Evolutionary conservation across 2,113 vertebrate genomes (phyloP).

Genomic region (Meleagris gallopavo): DNA sequence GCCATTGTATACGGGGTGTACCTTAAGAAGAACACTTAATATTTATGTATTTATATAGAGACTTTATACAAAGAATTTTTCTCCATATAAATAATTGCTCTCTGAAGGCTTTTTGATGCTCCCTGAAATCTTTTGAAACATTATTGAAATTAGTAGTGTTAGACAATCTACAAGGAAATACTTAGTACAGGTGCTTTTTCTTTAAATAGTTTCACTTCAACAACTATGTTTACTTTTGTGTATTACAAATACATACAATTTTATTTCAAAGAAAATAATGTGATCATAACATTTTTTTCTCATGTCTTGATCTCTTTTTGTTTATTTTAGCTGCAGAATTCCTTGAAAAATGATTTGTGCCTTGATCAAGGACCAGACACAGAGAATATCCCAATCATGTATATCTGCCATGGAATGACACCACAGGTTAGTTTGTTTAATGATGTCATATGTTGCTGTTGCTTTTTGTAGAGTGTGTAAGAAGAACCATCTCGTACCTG

Average conservation of each 20-base stretch:
- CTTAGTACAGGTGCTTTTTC: neutral
- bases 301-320: constrained; percentile 15
- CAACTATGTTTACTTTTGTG: neutral
- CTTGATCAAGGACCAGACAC: constrained; percentile 97
- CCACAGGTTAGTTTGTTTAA: constrained; percentile 88
- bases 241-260: neutral
- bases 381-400: constrained; percentile 96
- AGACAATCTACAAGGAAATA: neutral
- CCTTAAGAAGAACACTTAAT: neutral
- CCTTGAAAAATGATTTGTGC: constrained; percentile 94
- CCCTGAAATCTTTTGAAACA: neutral
- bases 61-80: too few species aligned
- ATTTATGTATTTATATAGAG: too few species aligned
- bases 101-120: neutral
- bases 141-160: neutral
- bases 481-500: neutral
- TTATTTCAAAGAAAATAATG: neutral
- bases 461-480: neutral
- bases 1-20: neutral
- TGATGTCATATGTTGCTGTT: neutral
- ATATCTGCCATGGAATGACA: constrained; percentile 97
- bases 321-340: constrained; percentile 90
- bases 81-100: neutral
- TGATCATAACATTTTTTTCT: neutral
- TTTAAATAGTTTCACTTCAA: neutral